phyloP scores from a whole-genome alignment of 2,113 vertebrate species.

The Phyllostomus discolor region DNA sequence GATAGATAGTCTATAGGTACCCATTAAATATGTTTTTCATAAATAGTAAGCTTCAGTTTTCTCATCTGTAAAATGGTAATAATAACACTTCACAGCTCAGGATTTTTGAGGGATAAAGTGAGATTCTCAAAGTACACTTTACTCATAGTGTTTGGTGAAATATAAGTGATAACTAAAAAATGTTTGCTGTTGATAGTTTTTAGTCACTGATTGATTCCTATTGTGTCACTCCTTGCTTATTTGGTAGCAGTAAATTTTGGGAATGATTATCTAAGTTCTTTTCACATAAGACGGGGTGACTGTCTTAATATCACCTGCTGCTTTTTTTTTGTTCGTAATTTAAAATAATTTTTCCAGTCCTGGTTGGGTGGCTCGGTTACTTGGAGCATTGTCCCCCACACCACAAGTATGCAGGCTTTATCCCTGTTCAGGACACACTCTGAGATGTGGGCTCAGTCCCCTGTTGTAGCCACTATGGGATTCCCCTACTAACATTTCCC shows the following conservation, averaged over 20 bases:
- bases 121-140: neutral
- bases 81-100: neutral
- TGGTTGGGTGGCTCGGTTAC: too few relatives aligned
- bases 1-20: neutral
- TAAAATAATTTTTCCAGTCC: neutral
- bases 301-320: fast-evolving
- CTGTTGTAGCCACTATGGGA: too few relatives aligned
- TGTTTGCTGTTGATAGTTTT: neutral
- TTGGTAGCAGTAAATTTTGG: neutral
- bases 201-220: neutral
- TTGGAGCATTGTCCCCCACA: too few relatives aligned
- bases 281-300: neutral
- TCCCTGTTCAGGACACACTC: too few relatives aligned
- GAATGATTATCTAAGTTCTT: neutral
- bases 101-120: neutral
- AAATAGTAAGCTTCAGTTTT: neutral
- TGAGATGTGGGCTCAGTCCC: too few relatives aligned
- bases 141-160: neutral
- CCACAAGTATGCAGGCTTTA: too few relatives aligned
- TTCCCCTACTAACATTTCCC: too few relatives aligned
- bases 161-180: neutral
- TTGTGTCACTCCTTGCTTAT: neutral
- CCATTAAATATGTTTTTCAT: neutral
- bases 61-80: neutral
- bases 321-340: neutral